Conservation (phyloP, 2,888 invertebrate species). For the Ectobius pallidus region DNA sequence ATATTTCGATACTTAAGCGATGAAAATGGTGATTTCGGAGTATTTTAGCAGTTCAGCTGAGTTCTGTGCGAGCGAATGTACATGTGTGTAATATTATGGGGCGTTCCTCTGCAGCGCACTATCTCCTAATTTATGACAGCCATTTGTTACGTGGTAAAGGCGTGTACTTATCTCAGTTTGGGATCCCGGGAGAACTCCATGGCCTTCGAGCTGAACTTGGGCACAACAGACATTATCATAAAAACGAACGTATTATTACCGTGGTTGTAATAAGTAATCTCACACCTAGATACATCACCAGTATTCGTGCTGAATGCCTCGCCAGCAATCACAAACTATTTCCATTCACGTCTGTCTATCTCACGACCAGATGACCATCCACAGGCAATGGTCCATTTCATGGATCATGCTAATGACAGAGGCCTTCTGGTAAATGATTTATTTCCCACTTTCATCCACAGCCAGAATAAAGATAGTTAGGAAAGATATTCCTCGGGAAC, state of each 20-base stretch:
- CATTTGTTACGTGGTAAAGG: conserved; percentile 35
- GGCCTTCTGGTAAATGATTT: too few relatives aligned
- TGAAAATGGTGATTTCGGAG: too few relatives aligned
- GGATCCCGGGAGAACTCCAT: conserved; percentile 7
- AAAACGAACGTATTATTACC: conserved; percentile 23
- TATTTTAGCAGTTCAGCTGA: too few relatives aligned
- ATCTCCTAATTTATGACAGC: conserved; percentile 38
- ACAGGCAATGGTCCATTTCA: not conserved
- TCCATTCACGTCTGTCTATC: not conserved
- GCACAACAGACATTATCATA: conserved; percentile 10
- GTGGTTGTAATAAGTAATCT: conserved; percentile 2
- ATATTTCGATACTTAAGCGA: too few relatives aligned
- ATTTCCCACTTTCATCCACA: too few relatives aligned
- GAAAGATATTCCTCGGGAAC: too few relatives aligned
- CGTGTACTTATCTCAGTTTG: conserved; percentile 11
- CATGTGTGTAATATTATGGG: conserved; percentile 12
- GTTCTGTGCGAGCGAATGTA: not conserved
- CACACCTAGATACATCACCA: not conserved
- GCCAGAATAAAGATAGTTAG: too few relatives aligned
- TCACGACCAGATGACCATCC: not conserved
- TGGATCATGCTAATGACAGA: too few relatives aligned
- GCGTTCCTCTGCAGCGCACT: conserved; percentile 28
- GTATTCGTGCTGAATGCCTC: not conserved
- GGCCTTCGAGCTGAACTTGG: conserved; percentile 18
- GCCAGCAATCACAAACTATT: not conserved